Conservation (phyloP, 2,888 invertebrate species). For the Cerastis leucographa region DNA sequence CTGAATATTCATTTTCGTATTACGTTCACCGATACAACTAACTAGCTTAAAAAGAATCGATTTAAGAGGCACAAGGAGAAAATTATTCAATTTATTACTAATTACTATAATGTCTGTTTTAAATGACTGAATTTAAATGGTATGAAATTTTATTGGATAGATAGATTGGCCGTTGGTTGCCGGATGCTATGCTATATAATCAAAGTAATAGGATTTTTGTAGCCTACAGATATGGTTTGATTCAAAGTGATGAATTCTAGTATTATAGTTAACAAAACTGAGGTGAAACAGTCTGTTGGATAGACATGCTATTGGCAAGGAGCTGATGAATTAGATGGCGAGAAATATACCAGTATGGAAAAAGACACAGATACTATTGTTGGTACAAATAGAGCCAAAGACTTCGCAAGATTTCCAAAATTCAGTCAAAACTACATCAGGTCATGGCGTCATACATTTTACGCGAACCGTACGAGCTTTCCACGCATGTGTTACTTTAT, state of each 20-base stretch:
- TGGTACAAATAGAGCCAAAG: not conserved
- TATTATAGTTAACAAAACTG: not conserved
- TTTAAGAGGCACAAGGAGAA: constrained; percentile 49
- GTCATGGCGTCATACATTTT: constrained; percentile 52
- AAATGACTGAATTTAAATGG: constrained; percentile 66
- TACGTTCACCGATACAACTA: constrained; percentile 46
- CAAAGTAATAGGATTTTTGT: constrained; percentile 60
- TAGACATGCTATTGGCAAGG: not conserved
- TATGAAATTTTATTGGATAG: constrained; percentile 66
- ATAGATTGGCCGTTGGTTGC: constrained; percentile 42
- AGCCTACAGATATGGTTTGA: constrained; percentile 26
- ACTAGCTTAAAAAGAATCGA: constrained; percentile 61
- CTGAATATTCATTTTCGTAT: constrained; percentile 39
- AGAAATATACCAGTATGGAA: not conserved
- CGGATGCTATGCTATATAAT: constrained; percentile 63
- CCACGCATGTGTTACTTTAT: constrained; percentile 64
- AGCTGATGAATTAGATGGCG: not conserved
- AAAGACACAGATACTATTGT: not conserved
- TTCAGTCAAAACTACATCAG: constrained; percentile 14
- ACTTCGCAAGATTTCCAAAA: constrained; percentile 7
- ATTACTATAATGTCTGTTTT: constrained; percentile 70
- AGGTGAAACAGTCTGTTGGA: too few relatives aligned
- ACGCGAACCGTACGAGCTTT: constrained; percentile 53
- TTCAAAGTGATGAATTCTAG: not conserved
- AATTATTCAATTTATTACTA: constrained; percentile 67